phyloP scores from a whole-genome alignment of 2,113 vertebrate species.

The Elephas maximus region DNA sequence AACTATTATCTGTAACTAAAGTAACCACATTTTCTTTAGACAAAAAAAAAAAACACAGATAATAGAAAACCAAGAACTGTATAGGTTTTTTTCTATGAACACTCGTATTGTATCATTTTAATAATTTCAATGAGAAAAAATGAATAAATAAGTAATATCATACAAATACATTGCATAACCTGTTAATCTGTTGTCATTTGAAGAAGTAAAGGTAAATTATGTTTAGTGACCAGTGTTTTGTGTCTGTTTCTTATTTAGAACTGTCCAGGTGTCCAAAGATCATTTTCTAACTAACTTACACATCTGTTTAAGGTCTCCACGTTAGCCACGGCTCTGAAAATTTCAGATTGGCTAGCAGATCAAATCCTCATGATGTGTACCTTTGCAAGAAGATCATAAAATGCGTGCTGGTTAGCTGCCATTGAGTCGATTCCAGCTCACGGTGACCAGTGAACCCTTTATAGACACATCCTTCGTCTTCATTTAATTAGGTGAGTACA shows the following conservation, averaged over 20 bases:
- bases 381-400: not conserved
- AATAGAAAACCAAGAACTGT: not conserved
- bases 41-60: not conserved
- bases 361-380: not conserved
- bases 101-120: not conserved
- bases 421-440: not conserved
- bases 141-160: not conserved
- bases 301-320: conserved; percentile 13
- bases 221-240: not conserved
- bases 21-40: not conserved
- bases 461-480: not conserved
- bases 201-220: not conserved
- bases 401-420: not conserved
- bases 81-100: not conserved
- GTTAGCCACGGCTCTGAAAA: not conserved
- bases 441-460: not conserved
- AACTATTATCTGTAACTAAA: no score
- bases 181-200: not conserved
- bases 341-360: not conserved
- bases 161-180: not conserved
- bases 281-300: conserved; percentile 9
- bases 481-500: not conserved
- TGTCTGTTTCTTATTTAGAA: conserved; percentile 9
- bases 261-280: not conserved
- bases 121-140: not conserved